These are phyloP conservation scores for Gisinianus flammeolus DNA, from an alignment of 2,888 invertebrate species.

Conservation along the genomic window DNA sequence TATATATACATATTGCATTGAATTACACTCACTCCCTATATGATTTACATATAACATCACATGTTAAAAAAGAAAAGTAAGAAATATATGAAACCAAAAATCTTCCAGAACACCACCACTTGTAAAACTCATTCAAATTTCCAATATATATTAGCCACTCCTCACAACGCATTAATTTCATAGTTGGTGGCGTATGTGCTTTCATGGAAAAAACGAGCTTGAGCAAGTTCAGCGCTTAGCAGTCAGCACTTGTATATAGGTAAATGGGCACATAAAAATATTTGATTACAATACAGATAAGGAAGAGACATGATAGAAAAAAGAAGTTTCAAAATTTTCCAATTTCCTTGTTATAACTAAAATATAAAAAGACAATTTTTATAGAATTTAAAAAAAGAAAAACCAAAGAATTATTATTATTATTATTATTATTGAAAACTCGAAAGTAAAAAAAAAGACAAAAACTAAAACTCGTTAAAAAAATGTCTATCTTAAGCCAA, in stretches of 20 bases:
- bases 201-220: slow-evolving; percentile 10
- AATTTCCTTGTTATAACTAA: background rate
- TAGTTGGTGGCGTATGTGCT: slow-evolving; percentile 14
- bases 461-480: background rate
- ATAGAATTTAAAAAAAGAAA: too few relatives aligned
- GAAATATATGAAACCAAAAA: slow-evolving; percentile 1
- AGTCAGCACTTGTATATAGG: background rate
- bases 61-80: background rate
- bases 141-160: slow-evolving; percentile 21
- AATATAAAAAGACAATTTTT: too few relatives aligned
- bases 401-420: too few relatives aligned
- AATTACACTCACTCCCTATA: background rate
- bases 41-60: background rate
- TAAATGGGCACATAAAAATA: background rate
- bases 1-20: background rate
- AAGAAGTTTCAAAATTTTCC: background rate
- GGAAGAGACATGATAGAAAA: background rate
- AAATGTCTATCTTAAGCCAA: background rate
- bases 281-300: background rate
- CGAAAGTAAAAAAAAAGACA: background rate
- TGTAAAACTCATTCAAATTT: slow-evolving; percentile 35
- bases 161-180: slow-evolving; percentile 28
- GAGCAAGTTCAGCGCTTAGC: background rate
- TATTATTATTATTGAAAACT: background rate
- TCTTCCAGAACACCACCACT: slow-evolving; percentile 31